Percentiles rank a stretch among this genome's conserved stretches.
Conservation (phyloP, 1,140 invertebrate species). For the Drosophila ananassae region DNA sequence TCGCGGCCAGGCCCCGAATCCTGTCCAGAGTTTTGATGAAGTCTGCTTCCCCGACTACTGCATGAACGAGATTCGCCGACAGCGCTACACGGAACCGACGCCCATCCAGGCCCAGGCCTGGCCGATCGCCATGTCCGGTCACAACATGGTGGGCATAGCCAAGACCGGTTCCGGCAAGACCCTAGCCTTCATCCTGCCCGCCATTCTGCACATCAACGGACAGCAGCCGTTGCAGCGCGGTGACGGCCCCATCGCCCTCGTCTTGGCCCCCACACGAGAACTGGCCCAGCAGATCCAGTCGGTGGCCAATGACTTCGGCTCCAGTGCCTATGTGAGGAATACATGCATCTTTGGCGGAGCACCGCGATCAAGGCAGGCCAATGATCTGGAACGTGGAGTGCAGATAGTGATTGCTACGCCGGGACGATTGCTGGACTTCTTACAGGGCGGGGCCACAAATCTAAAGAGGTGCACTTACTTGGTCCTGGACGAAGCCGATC, state of each 20-base stretch:
- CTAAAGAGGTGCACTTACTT: slow-evolving; percentile 95
- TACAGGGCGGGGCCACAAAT: slow-evolving; percentile 95
- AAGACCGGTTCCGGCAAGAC: slow-evolving; percentile 96
- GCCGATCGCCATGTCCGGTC: slow-evolving; percentile 96
- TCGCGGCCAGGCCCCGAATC: slow-evolving; percentile 90
- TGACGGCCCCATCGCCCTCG: slow-evolving; percentile 95
- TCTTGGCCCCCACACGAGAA: slow-evolving; percentile 97
- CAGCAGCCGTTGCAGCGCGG: slow-evolving; percentile 90
- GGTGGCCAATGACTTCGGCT: slow-evolving; percentile 96
- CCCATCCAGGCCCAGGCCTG: slow-evolving; percentile 94
- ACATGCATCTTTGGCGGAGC: slow-evolving; percentile 98
- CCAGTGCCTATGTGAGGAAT: slow-evolving; percentile 91
- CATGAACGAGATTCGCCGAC: slow-evolving; percentile 86
- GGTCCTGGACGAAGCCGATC: slow-evolving; percentile 98
- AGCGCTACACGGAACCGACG: slow-evolving; percentile 91
- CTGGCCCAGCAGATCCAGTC: slow-evolving; percentile 98
- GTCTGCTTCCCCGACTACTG: slow-evolving; percentile 92
- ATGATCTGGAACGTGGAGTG: slow-evolving; percentile 93
- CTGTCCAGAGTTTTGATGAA: slow-evolving; percentile 92
- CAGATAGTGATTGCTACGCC: slow-evolving; percentile 97
- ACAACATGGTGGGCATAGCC: slow-evolving; percentile 96
- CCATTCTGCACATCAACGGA: slow-evolving; percentile 96
- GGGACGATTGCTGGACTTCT: slow-evolving; percentile 96
- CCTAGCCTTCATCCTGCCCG: slow-evolving; percentile 91
- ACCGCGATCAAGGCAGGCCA: slow-evolving; percentile 92